These are phyloP conservation scores for Lithophane leautieri DNA, from an alignment of 2,888 invertebrate genomes.

Conservation along the genomic window DNA sequence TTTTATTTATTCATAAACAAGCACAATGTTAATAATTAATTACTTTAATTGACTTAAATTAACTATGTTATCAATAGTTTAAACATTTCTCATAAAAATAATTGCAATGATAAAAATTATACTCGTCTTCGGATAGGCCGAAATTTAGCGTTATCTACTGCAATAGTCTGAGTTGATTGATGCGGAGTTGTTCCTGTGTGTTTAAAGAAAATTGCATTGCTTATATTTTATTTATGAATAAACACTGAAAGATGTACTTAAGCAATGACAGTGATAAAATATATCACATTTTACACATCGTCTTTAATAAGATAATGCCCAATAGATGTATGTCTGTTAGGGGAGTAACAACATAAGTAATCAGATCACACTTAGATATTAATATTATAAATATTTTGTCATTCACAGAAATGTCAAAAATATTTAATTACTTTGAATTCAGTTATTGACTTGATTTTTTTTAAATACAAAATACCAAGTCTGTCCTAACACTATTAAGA, in stretches of 20 bases:
- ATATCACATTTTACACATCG: slow-evolving; percentile 23
- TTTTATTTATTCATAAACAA: background rate
- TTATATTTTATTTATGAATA: slow-evolving; percentile 15
- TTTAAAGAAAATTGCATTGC: background rate
- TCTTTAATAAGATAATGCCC: slow-evolving; percentile 45
- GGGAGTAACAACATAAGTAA: slow-evolving; percentile 20
- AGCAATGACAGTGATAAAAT: slow-evolving; percentile 12
- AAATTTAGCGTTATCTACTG: background rate
- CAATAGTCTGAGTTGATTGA: slow-evolving; percentile 1
- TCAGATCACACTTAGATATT: slow-evolving; percentile 2
- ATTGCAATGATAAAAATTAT: background rate
- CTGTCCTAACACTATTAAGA: background rate
- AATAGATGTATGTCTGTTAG: slow-evolving; percentile 23
- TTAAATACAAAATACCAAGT: background rate
- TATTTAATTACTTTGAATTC: background rate
- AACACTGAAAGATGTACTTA: slow-evolving; percentile 7
- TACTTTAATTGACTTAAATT: background rate
- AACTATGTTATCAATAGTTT: too few relatives aligned
- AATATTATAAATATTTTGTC: slow-evolving; percentile 6
- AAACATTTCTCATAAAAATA: background rate
- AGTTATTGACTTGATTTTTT: background rate
- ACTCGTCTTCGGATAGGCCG: background rate
- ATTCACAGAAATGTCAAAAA: background rate
- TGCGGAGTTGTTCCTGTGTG: background rate
- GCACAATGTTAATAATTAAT: too few relatives aligned